A percentile compares a stretch with the other conserved stretches of the same genome.
phyloP scores from a whole-genome alignment of 2,888 invertebrate species.

The Ariolimax columbianus region DNA sequence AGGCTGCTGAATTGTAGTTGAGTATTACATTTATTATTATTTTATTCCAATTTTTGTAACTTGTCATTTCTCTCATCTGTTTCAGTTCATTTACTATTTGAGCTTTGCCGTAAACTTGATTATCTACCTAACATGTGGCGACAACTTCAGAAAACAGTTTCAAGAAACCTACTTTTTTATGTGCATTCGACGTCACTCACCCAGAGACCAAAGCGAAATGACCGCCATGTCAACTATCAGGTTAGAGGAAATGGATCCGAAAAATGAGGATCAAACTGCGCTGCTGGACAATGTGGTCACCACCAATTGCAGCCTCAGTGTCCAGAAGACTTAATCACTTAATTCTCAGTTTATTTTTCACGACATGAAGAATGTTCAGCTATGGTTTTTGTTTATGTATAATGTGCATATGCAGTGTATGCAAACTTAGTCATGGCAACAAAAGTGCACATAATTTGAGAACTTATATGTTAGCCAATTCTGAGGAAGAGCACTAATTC shows the following conservation, averaged over 20 bases:
- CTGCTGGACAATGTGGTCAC: slow-evolving; percentile 12
- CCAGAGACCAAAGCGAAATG: slow-evolving; percentile 40
- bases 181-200: slow-evolving; percentile 23
- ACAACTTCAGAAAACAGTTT: slow-evolving; percentile 63
- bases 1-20: background rate
- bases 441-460: too few species aligned
- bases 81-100: slow-evolving; percentile 65
- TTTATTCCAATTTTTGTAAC: background rate
- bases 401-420: too few species aligned
- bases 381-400: too few species aligned
- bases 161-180: slow-evolving; percentile 52
- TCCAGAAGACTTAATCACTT: too few species aligned
- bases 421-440: too few species aligned
- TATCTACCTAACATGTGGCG: slow-evolving; percentile 65
- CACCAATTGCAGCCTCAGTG: background rate
- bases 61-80: slow-evolving; percentile 22
- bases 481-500: too few species aligned
- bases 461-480: too few species aligned
- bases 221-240: slow-evolving; percentile 50
- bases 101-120: slow-evolving; percentile 67
- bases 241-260: slow-evolving; percentile 40
- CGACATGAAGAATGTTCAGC: too few species aligned
- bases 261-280: slow-evolving; percentile 33
- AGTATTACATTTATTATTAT: background rate
- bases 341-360: too few species aligned